phyloP scores from a whole-genome alignment of 2,888 invertebrate species.

The Auanema freiburgensis region DNA sequence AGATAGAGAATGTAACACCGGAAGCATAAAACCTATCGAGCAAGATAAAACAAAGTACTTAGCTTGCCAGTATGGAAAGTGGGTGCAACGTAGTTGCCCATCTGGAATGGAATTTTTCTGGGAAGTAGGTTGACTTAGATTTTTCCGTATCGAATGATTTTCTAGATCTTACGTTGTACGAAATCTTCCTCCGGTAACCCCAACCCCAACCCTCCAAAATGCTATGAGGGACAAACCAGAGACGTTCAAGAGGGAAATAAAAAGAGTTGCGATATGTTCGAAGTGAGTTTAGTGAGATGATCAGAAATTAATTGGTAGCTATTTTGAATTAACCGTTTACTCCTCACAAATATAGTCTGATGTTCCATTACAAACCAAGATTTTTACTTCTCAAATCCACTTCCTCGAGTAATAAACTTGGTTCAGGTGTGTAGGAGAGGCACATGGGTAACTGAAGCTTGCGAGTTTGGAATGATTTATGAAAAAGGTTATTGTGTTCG shows the following conservation, averaged over 20 bases:
- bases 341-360: too few relatives aligned
- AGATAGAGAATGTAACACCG: too few relatives aligned
- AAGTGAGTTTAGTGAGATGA: slow-evolving; percentile 6
- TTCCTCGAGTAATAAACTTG: not conserved
- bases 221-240: slow-evolving; percentile 13
- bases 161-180: not conserved
- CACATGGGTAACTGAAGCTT: slow-evolving; percentile 16
- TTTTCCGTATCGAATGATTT: not conserved
- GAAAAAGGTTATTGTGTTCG: slow-evolving; percentile 19
- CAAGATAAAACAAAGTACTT: not conserved
- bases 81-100: slow-evolving; percentile 13
- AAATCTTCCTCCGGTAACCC: not conserved
- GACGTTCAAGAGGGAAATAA: not conserved
- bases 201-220: not conserved
- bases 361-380: not conserved
- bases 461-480: slow-evolving; percentile 23
- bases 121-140: slow-evolving; percentile 1
- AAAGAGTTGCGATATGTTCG: slow-evolving; percentile 6
- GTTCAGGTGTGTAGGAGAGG: slow-evolving; percentile 15
- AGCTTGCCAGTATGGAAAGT: slow-evolving; percentile 15
- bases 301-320: too few relatives aligned
- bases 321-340: too few relatives aligned
- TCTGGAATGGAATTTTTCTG: slow-evolving; percentile 12
- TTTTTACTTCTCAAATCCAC: not conserved
- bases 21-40: not conserved